Evolutionary conservation across 2,888 invertebrate genomes (phyloP).

Genomic region (Agrotis clavis): DNA sequence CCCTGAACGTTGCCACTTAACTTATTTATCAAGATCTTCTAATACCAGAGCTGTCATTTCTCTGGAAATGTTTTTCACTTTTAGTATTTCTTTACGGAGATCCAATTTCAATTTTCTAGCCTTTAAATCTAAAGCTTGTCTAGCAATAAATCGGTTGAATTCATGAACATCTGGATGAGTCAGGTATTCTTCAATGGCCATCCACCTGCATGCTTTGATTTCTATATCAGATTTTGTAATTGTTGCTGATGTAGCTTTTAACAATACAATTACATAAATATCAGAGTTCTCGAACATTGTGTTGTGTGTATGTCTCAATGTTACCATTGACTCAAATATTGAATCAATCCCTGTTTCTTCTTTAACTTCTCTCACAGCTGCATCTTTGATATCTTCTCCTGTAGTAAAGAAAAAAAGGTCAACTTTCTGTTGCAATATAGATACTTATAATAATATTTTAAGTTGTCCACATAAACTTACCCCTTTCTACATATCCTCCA

Average conservation of each 20-base stretch:
- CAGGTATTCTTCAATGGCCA: constrained; percentile 94
- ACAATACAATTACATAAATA: constrained; percentile 95
- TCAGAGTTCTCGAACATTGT: constrained; percentile 96
- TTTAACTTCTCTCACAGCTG: constrained; percentile 95
- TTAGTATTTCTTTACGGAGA: constrained; percentile 86
- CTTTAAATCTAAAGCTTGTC: constrained; percentile 93
- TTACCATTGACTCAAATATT: constrained; percentile 94
- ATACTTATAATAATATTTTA: background rate
- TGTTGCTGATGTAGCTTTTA: constrained; percentile 92
- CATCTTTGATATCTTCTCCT: constrained; percentile 96
- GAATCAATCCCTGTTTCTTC: constrained; percentile 97
- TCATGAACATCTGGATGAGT: constrained; percentile 94
- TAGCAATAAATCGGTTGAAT: constrained; percentile 93
- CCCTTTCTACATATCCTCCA: constrained; percentile 97
- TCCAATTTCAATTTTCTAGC: constrained; percentile 92
- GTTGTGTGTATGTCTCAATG: constrained; percentile 95
- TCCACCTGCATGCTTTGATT: constrained; percentile 95
- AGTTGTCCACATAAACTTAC: constrained; percentile 86
- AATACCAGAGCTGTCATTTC: constrained; percentile 81
- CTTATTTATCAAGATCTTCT: constrained; percentile 70
- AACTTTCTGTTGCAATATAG: background rate
- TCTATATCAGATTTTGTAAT: constrained; percentile 94
- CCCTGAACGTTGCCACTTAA: constrained; percentile 47
- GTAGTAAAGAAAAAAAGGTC: constrained; percentile 61
- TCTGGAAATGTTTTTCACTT: constrained; percentile 75